Evolutionary conservation across 2,797 vertebrate species (phyloP).

Genomic region (Sebastes taczanowskii): DNA sequence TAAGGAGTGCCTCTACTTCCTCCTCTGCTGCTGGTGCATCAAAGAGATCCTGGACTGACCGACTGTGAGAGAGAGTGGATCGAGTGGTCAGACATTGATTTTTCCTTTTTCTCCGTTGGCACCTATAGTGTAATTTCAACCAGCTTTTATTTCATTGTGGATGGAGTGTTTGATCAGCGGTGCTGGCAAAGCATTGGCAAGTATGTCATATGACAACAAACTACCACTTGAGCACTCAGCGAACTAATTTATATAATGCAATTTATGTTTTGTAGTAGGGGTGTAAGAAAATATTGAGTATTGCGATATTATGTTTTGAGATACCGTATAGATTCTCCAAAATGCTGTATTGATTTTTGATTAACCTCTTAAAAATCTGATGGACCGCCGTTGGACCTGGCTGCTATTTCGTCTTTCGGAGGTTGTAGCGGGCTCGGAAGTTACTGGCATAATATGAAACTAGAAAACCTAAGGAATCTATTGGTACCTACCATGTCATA

Average conservation of each 20-base stretch:
- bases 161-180: constrained; percentile 43
- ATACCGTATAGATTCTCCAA: too few relatives aligned
- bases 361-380: too few relatives aligned
- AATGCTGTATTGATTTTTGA: too few relatives aligned
- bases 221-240: not conserved
- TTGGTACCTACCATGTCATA: too few relatives aligned
- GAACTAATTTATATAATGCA: not conserved
- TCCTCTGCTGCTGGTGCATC: constrained; percentile 95
- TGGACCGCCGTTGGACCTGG: too few relatives aligned
- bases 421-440: too few relatives aligned
- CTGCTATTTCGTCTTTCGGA: too few relatives aligned
- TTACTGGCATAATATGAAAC: too few relatives aligned
- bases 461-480: too few relatives aligned
- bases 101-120: constrained; percentile 22
- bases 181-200: constrained; percentile 45
- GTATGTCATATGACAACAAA: constrained; percentile 42
- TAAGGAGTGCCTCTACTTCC: constrained; percentile 87
- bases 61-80: constrained; percentile 38
- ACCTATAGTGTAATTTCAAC: constrained; percentile 40
- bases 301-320: too few relatives aligned
- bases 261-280: not conserved
- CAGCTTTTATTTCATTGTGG: constrained; percentile 47
- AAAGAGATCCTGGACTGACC: constrained; percentile 89
- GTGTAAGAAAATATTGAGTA: too few relatives aligned
- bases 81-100: constrained; percentile 48